Evolutionary conservation across 2,888 invertebrate genomes (phyloP), one percentile per base, ranked within the genome.

Genomic region (Dicranocentrus wangi): DNA sequence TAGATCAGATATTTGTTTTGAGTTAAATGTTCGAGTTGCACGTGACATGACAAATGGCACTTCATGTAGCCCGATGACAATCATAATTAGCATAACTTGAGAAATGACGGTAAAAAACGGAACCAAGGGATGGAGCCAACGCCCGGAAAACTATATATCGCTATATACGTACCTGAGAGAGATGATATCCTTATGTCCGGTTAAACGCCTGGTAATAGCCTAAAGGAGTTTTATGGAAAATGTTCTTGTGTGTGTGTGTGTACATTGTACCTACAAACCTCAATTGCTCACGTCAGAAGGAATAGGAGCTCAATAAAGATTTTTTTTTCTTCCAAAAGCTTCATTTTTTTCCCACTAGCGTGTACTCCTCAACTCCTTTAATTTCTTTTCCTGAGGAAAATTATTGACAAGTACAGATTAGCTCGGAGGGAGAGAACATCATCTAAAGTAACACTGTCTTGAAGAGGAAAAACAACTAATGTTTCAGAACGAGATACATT

Each of bases 81-180:
- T 83, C 72, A 79, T 80, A 82, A 82, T 82, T 82, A 83, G 73
- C 83, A 82, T 75, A 72, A 61, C 55, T 72, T 77, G 82, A 82
- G 72, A 82, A 81, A 81, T 81, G 81, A 27, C 47, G 32, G 25
- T 25, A 76, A 66, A 72, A 63, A 65, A 66, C 25, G 55, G 55
- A 53, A 55, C 63, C 61, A 72, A 61, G 51, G 63, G 72, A 63
- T 63, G 68, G 42, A 68, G 68, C 43, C 76, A 69, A 82, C 72
- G 82, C 82, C 82, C 82, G 76, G 66, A 68, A 76, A 72, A 68
- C 21, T n/a, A 28, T 13, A 60, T 13, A n/a, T n/a, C n/a, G n/a
- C n/a, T n/a, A n/a, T n/a, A n/a, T n/a, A n/a, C n/a, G n/a, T n/a
- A n/a, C n/a, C n/a, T n/a, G n/a, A n/a, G n/a, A n/a, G n/a, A n/a